Conservation (phyloP, 2,888 invertebrate species). For the Xylophagus ater region DNA sequence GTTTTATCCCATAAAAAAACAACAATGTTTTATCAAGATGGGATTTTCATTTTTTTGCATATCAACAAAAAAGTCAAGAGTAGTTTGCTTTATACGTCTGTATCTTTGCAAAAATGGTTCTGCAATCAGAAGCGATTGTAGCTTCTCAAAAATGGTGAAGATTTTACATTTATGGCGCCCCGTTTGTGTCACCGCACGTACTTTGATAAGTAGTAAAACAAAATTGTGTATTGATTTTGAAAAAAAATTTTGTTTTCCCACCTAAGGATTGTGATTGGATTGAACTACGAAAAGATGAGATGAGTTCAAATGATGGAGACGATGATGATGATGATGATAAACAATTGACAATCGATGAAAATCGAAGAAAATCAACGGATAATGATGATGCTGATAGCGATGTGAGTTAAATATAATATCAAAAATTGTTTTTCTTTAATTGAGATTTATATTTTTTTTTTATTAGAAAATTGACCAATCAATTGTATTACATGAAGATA, state of each 20-base stretch:
- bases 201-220: too few species aligned
- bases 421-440: slow-evolving; percentile 38
- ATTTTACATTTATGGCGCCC: too few species aligned
- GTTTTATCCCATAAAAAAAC: too few species aligned
- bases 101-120: slow-evolving; percentile 43
- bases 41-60: too few species aligned
- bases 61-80: too few species aligned
- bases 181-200: too few species aligned
- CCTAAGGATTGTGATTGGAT: neutral
- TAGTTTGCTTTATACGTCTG: too few species aligned
- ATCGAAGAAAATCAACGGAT: slow-evolving; percentile 23
- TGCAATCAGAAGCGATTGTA: too few species aligned
- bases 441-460: slow-evolving; percentile 33
- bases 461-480: slow-evolving; percentile 44
- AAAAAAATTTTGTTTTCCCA: neutral
- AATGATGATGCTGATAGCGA: slow-evolving; percentile 25
- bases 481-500: slow-evolving; percentile 44
- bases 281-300: slow-evolving; percentile 26
- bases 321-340: slow-evolving; percentile 21
- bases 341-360: slow-evolving; percentile 17
- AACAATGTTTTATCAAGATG: too few species aligned
- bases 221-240: neutral
- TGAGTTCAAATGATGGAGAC: slow-evolving; percentile 20
- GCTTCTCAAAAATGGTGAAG: too few species aligned
- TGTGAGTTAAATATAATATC: too few species aligned